Evolutionary conservation across 53 echinoderm and acorn worm species (phyloP).

Genomic region (Stichopus horrens): DNA sequence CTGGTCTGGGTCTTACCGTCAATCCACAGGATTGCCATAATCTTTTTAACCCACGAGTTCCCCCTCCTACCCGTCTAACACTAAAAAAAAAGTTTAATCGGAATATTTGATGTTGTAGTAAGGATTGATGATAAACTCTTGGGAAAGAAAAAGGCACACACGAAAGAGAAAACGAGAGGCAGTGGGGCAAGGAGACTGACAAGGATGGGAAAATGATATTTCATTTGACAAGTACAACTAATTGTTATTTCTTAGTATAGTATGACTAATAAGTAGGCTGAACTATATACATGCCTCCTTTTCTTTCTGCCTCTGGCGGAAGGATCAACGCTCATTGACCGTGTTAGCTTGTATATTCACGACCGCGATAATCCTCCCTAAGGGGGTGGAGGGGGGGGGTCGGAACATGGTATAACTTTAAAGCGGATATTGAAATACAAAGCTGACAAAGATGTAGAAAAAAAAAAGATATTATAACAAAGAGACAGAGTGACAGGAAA

Average conservation of each 20-base stretch:
- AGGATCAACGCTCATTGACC: conserved; percentile 33
- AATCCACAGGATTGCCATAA: too few relatives aligned
- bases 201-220: conserved; percentile 9
- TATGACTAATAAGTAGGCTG: conserved; percentile 26
- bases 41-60: too few relatives aligned
- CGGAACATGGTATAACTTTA: neutral
- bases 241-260: conserved; percentile 34
- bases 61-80: too few relatives aligned
- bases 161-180: too few relatives aligned
- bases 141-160: neutral
- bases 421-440: neutral
- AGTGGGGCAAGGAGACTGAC: too few relatives aligned
- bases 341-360: conserved; percentile 20
- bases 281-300: neutral
- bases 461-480: too few relatives aligned
- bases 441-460: neutral
- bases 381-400: neutral
- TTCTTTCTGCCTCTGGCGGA: neutral
- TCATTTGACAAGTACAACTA: conserved; percentile 30
- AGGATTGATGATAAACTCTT: neutral
- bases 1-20: too few relatives aligned
- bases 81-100: too few relatives aligned
- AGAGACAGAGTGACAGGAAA: too few relatives aligned
- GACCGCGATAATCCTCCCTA: conserved; percentile 21
- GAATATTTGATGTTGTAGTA: neutral